These are phyloP conservation scores for Drosophila meridiana DNA, from an alignment of 2,888 invertebrate species.

Conservation along the genomic window DNA sequence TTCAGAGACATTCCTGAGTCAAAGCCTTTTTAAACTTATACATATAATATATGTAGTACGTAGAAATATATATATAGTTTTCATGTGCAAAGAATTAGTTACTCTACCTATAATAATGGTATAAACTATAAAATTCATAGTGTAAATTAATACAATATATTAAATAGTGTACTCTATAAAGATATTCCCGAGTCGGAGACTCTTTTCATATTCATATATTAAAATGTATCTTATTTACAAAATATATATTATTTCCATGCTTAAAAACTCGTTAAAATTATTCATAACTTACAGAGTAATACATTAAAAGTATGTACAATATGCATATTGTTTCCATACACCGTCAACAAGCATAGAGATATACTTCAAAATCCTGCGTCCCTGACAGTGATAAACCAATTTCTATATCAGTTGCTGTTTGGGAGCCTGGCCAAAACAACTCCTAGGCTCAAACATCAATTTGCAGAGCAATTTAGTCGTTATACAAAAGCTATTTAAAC, in stretches of 20 bases:
- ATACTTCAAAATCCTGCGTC: neutral
- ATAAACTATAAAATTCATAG: too few species aligned
- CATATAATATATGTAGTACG: too few species aligned
- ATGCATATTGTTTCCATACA: neutral
- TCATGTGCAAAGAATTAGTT: too few species aligned
- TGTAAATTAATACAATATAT: too few species aligned
- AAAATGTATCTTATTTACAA: too few species aligned
- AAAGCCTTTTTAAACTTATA: too few species aligned
- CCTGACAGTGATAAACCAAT: neutral
- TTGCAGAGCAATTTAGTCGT: constrained; percentile 46
- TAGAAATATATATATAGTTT: too few species aligned
- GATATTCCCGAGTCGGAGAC: neutral
- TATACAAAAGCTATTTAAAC: constrained; percentile 39
- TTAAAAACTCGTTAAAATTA: too few species aligned
- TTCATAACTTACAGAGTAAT: neutral
- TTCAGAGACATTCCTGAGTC: too few species aligned
- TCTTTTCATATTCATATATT: neutral
- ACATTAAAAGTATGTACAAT: neutral
- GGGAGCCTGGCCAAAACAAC: neutral
- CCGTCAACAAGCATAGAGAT: neutral
- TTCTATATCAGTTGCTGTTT: neutral
- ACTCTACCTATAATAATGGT: too few species aligned
- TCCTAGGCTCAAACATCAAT: constrained; percentile 41
- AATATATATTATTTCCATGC: too few species aligned
- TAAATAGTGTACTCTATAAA: too few species aligned